Conservation (phyloP, 2,888 invertebrate genomes). For the Eilema griseolum region DNA sequence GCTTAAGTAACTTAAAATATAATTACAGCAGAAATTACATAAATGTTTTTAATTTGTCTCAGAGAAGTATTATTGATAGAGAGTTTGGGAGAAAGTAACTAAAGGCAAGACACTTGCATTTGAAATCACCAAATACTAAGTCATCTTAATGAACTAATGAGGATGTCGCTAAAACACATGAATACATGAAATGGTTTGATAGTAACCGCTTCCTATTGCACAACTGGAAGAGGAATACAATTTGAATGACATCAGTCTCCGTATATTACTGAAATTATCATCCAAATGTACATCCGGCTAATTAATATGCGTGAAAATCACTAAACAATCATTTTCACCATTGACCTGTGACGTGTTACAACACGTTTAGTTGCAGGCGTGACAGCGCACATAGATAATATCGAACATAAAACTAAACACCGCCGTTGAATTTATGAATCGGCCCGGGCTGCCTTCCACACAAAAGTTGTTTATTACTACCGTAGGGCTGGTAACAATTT, state of each 20-base stretch:
- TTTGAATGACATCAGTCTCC: not conserved
- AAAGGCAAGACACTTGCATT: no score
- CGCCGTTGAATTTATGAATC: conserved; percentile 84
- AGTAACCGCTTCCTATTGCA: not conserved
- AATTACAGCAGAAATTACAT: no score
- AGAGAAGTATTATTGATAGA: no score
- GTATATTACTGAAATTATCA: no score
- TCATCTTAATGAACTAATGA: no score
- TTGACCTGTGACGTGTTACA: conserved; percentile 38
- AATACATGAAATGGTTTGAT: no score
- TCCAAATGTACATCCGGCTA: not conserved
- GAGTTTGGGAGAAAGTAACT: no score
- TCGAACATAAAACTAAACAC: conserved; percentile 83
- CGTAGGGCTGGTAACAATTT: conserved; percentile 68
- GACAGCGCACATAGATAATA: conserved; percentile 79
- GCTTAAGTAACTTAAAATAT: no score
- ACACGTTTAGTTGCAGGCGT: conserved; percentile 42
- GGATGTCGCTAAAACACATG: no score
- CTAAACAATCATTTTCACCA: conserved; percentile 5
- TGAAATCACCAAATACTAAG: no score
- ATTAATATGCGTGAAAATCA: not conserved
- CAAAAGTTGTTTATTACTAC: conserved; percentile 83
- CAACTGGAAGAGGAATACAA: not conserved
- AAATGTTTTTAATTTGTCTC: no score
- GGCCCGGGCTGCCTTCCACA: conserved; percentile 83